Conservation (phyloP, 2,113 vertebrate species). For the Tychaedon coryphoeus region DNA sequence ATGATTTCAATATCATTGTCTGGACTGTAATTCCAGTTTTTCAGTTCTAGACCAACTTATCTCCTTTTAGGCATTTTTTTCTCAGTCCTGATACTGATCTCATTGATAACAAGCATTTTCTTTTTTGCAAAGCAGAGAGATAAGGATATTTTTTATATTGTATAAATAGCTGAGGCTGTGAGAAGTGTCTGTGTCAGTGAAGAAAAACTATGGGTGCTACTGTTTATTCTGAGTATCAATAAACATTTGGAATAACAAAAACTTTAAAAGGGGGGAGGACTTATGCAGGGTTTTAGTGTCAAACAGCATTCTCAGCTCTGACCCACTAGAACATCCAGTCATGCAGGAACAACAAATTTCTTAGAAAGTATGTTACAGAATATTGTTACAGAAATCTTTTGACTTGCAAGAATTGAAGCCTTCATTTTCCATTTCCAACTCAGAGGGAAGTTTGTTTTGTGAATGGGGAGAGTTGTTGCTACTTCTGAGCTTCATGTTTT, state of each 20-base stretch:
- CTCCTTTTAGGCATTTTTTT: neutral
- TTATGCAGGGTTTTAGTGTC: neutral
- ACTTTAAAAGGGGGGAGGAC: rapidly evolving
- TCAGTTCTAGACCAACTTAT: neutral
- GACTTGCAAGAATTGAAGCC: neutral
- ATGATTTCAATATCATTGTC: neutral
- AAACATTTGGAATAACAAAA: neutral
- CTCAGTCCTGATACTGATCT: neutral
- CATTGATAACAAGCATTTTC: neutral
- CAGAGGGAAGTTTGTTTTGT: neutral
- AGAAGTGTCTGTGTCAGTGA: neutral
- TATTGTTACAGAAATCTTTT: neutral
- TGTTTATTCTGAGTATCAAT: neutral
- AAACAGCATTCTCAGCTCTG: neutral
- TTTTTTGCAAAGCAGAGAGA: neutral
- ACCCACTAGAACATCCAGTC: neutral
- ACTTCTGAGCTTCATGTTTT: neutral
- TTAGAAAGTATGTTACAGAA: neutral
- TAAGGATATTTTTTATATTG: neutral
- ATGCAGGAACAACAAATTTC: neutral
- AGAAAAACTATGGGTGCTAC: neutral
- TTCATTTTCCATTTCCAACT: neutral
- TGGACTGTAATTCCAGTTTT: neutral
- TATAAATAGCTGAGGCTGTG: neutral
- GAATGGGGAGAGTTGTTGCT: rapidly evolving